Evolutionary conservation across 2,888 invertebrate genomes (phyloP).

Genomic region (Andrena minutula): DNA sequence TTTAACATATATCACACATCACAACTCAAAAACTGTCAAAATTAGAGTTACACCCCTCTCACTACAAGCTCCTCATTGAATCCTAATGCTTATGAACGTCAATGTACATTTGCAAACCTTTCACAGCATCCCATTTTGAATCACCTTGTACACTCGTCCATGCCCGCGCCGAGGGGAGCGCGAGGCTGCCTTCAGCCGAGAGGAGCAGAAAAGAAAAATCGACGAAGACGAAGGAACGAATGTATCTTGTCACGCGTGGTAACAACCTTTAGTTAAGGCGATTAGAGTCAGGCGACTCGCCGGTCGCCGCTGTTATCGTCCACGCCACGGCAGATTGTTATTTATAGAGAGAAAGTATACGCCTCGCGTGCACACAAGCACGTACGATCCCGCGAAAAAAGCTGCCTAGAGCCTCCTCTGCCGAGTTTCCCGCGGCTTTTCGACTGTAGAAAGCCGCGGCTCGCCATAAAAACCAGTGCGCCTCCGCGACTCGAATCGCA

Average conservation of each 20-base stretch:
- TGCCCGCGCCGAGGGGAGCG: not conserved
- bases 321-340: conserved; percentile 67
- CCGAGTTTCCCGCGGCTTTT: conserved; percentile 29
- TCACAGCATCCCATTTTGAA: not conserved
- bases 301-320: conserved; percentile 65
- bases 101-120: not conserved
- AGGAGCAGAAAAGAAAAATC: not conserved
- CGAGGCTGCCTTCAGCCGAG: conserved; percentile 11
- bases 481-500: not conserved
- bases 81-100: no score
- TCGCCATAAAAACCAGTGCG: not conserved
- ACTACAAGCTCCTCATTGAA: no score
- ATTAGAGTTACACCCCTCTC: no score
- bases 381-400: conserved; percentile 12
- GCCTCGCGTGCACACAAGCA: conserved; percentile 10
- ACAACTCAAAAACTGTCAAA: no score
- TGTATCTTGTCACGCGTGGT: conserved; percentile 60
- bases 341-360: conserved; percentile 77
- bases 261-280: conserved; percentile 73
- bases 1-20: no score
- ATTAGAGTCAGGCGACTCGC: conserved; percentile 69
- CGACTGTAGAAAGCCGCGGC: conserved; percentile 10
- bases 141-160: not conserved
- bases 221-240: conserved; percentile 35
- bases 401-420: conserved; percentile 14